A percentile compares a stretch with the other conserved stretches of the same genome.
Conservation (phyloP, 2,888 invertebrate species). For the Liodrosophila aerea region DNA sequence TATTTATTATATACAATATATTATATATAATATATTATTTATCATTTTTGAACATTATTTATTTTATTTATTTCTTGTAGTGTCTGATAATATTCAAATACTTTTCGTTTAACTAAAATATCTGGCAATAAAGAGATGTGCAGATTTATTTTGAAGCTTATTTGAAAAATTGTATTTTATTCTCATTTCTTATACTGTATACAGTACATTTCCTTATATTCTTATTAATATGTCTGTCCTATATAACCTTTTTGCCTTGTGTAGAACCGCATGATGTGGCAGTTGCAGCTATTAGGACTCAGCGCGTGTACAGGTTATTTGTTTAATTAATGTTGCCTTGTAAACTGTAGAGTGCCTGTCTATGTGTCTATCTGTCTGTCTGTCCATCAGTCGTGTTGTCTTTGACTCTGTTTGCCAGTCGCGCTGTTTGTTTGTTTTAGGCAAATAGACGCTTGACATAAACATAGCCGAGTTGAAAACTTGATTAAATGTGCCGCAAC, state of each 20-base stretch:
- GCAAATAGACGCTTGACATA: conserved; percentile 78
- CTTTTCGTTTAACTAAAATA: too few species aligned
- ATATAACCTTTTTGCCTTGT: conserved; percentile 46
- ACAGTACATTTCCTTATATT: too few species aligned
- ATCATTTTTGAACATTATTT: too few species aligned
- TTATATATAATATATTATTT: too few species aligned
- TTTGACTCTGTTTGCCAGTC: conserved; percentile 12
- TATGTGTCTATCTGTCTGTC: conserved; percentile 23
- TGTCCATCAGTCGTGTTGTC: conserved; percentile 1
- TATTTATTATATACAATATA: too few species aligned
- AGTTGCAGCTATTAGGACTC: conserved; percentile 55
- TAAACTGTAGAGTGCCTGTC: conserved; percentile 68
- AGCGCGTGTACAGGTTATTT: conserved; percentile 70
- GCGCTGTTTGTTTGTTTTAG: conserved; percentile 69
- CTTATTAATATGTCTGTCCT: conserved; percentile 27
- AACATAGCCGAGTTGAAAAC: conserved; percentile 75
- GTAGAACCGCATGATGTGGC: conserved; percentile 45
- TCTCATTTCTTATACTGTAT: too few species aligned
- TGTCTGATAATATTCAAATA: too few species aligned
- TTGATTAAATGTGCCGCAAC: conserved; percentile 74
- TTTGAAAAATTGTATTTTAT: too few species aligned
- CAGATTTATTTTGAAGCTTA: too few species aligned
- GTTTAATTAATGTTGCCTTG: conserved; percentile 75
- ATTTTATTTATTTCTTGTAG: too few species aligned
- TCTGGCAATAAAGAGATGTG: too few species aligned